A percentile compares a stretch with the other conserved stretches of the same genome.
phyloP scores from a whole-genome alignment of 2,888 invertebrate species.

The Drosophila lacicola region DNA sequence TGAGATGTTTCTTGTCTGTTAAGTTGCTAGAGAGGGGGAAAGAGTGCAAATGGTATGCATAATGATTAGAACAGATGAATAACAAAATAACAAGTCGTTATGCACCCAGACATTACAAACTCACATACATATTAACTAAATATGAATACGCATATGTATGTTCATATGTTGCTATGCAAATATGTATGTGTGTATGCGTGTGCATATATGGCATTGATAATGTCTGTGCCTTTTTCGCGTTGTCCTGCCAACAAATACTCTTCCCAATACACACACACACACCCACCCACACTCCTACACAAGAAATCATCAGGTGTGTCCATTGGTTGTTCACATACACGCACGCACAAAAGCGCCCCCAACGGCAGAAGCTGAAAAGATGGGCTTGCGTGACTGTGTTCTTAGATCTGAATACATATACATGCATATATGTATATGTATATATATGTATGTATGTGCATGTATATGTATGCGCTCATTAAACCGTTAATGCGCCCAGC shows the following conservation, averaged over 20 bases:
- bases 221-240: not conserved
- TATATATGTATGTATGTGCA: not conserved
- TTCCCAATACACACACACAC: conserved; percentile 4
- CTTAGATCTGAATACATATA: not conserved
- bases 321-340: conserved; percentile 35
- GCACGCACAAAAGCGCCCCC: not conserved
- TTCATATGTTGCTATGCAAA: too few species aligned
- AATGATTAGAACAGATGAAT: not conserved
- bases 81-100: not conserved
- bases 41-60: conserved; percentile 1
- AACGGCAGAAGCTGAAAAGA: conserved; percentile 4
- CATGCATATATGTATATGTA: not conserved
- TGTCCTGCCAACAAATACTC: not conserved
- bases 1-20: conserved; percentile 7
- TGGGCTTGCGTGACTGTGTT: conserved; percentile 1
- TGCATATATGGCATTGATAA: conserved; percentile 1
- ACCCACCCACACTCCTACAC: conserved; percentile 14
- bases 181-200: conserved; percentile 1
- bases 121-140: not conserved
- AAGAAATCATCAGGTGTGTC: conserved; percentile 74
- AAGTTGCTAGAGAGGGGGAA: not conserved
- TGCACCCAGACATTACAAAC: too few species aligned
- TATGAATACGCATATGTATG: not conserved
- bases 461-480: not conserved
- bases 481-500: conserved; percentile 25